Evolutionary conservation across 2,888 invertebrate species (phyloP).

Genomic region (Melieria omissa): DNA sequence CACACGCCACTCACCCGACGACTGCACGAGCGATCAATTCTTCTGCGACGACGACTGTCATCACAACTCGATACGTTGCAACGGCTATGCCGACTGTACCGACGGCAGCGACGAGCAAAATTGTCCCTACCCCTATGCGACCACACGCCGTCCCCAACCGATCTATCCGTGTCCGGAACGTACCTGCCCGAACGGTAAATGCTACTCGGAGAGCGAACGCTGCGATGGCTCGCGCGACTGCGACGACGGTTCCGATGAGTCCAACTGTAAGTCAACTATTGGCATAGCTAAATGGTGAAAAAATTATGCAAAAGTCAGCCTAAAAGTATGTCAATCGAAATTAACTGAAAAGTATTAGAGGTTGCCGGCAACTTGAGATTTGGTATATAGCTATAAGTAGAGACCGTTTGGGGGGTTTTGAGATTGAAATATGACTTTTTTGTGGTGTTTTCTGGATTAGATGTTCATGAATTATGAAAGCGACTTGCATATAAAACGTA

Average conservation of each 20-base stretch:
- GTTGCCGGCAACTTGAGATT: too few species aligned
- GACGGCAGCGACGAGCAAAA: conserved; percentile 73
- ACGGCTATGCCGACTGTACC: conserved; percentile 71
- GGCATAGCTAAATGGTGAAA: too few species aligned
- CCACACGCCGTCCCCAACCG: conserved; percentile 47
- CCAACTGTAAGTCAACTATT: conserved; percentile 66
- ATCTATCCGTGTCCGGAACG: conserved; percentile 66
- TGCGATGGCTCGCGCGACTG: conserved; percentile 72
- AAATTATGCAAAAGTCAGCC: too few species aligned
- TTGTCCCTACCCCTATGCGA: conserved; percentile 47
- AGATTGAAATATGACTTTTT: too few species aligned
- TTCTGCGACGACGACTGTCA: conserved; percentile 74
- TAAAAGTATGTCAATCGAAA: too few species aligned
- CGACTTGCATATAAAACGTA: too few species aligned
- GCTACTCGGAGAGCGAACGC: conserved; percentile 65
- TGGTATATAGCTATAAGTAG: too few species aligned
- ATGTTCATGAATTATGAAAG: too few species aligned
- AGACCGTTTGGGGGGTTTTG: too few species aligned
- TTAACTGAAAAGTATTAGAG: too few species aligned
- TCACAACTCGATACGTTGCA: conserved; percentile 72
- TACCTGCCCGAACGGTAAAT: conserved; percentile 70
- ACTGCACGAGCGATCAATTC: conserved; percentile 67
- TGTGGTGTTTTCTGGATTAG: too few species aligned
- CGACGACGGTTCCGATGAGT: conserved; percentile 72
- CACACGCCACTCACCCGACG: conserved; percentile 56